These are phyloP conservation scores for Indicator maculatus DNA, from an alignment of 2,113 vertebrate genomes.

Conservation along the genomic window DNA sequence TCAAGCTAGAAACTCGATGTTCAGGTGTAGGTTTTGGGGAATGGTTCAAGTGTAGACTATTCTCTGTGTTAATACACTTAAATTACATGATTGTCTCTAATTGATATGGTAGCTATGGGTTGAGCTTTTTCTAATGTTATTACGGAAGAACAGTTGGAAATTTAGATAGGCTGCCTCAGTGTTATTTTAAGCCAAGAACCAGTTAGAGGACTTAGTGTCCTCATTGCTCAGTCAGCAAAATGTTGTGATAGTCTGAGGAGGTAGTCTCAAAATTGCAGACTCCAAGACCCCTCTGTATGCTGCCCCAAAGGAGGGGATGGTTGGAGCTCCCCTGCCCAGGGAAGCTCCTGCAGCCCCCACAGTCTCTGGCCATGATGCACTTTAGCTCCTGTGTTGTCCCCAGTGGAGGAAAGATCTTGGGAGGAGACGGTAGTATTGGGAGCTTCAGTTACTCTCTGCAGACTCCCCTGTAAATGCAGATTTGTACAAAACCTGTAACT, in stretches of 20 bases:
- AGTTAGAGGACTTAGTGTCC: not conserved
- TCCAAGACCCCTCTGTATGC: not conserved
- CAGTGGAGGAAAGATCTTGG: not conserved
- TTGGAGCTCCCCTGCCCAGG: not conserved
- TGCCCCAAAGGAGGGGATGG: not conserved
- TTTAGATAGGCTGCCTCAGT: not conserved
- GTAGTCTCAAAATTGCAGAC: not conserved
- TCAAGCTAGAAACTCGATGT: not conserved
- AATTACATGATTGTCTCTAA: not conserved
- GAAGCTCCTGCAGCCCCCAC: not conserved
- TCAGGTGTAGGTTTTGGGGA: not conserved
- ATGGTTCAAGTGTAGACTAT: not conserved
- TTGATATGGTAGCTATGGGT: not conserved
- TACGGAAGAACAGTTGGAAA: not conserved
- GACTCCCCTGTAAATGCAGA: conserved; percentile 49
- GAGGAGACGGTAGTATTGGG: not conserved
- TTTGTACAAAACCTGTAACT: conserved; percentile 76
- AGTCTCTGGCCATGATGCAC: not conserved
- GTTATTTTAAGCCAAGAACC: not conserved
- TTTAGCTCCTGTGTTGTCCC: not conserved
- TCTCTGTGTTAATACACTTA: not conserved
- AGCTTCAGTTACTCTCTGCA: conserved; percentile 66
- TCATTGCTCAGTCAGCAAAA: not conserved
- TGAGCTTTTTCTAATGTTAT: not conserved
- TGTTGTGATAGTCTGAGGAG: not conserved